phyloP scores from a whole-genome alignment of 2,888 invertebrate genomes.

The Metopia argyrocephala region DNA sequence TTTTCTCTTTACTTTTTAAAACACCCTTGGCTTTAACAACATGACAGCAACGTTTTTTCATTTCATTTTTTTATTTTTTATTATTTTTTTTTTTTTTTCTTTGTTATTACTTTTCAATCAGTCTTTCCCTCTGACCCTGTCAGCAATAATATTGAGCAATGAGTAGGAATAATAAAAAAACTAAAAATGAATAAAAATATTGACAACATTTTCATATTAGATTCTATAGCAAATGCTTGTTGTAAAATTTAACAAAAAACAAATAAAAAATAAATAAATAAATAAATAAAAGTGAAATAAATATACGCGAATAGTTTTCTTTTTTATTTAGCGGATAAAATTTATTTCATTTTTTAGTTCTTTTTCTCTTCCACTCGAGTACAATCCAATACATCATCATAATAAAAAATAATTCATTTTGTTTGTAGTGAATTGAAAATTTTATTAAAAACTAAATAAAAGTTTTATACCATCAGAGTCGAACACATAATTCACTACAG shows the following conservation, averaged over 20 bases:
- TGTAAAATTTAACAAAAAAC: slow-evolving; percentile 6
- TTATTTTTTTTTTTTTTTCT: neutral
- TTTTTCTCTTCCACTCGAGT: neutral
- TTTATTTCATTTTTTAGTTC: neutral
- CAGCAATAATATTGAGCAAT: slow-evolving; percentile 5
- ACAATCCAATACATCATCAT: slow-evolving; percentile 39
- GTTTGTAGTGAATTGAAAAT: too few relatives aligned
- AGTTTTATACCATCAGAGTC: too few relatives aligned
- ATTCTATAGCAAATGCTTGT: slow-evolving; percentile 53
- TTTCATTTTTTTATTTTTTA: too few relatives aligned
- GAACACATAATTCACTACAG: too few relatives aligned
- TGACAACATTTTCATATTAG: slow-evolving; percentile 60
- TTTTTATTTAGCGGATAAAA: slow-evolving; percentile 26
- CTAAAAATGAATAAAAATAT: slow-evolving; percentile 35
- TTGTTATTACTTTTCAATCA: neutral
- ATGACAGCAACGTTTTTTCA: slow-evolving; percentile 53
- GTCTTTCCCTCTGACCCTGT: neutral
- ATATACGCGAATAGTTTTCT: slow-evolving; percentile 17
- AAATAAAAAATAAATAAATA: slow-evolving; percentile 11
- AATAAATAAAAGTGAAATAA: slow-evolving; percentile 20
- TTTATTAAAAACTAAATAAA: too few relatives aligned
- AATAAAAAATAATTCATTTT: too few relatives aligned
- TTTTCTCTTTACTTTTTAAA: neutral
- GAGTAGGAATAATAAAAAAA: neutral
- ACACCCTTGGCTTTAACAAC: slow-evolving; percentile 43